Evolutionary conservation across 2,113 vertebrate species (phyloP), one percentile per base, ranked within the genome.

Genomic region (Callaeas wilsoni): DNA sequence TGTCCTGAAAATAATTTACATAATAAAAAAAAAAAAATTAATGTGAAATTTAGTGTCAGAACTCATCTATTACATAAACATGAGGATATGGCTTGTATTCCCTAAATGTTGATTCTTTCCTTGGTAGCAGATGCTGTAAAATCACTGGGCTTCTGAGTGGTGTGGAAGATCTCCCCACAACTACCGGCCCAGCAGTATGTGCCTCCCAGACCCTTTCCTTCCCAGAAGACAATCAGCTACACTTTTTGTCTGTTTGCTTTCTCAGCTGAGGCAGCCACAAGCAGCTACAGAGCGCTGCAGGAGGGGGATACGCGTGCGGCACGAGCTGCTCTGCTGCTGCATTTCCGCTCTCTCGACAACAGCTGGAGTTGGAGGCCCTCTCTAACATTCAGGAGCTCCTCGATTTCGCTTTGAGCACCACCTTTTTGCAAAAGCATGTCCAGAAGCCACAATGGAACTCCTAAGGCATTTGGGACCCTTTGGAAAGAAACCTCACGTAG

Each of bases 401-500:
- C 0, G 0, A 17, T n/a, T 57, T 67, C 56, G 29, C 47, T 75
- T 57, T 44, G 18, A 39, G 9, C 19, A 12, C 5, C 1, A 2
- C 4, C 10, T 35, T 68, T 68, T 18, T 46, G 69, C 55, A 60
- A 71, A 90, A 63, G 6, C 33, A 3, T 16, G 3, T 30, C 50
- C 46, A 81, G 67, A 69, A 80, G 32, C 12, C 33, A 23, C 12
- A 8, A 1, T 3, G 18, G 22, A 46, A 59, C 32, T 74, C 52
- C 13, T 22, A 49, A 71, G 7, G 32, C 13, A 11, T n/a, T 35
- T 44, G 35, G 18, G 49, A 68, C 16, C 15, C 32, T 46, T 79
- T 47, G 37, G 37, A 81, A 68, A 9, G 11, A 56, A 80, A 65
- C 44, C 23, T 69, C 2, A 0, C 2, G 4, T 25, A 32, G 47